Evolutionary conservation across 2,113 vertebrate species (phyloP).

Genomic region (Strix uralensis): DNA sequence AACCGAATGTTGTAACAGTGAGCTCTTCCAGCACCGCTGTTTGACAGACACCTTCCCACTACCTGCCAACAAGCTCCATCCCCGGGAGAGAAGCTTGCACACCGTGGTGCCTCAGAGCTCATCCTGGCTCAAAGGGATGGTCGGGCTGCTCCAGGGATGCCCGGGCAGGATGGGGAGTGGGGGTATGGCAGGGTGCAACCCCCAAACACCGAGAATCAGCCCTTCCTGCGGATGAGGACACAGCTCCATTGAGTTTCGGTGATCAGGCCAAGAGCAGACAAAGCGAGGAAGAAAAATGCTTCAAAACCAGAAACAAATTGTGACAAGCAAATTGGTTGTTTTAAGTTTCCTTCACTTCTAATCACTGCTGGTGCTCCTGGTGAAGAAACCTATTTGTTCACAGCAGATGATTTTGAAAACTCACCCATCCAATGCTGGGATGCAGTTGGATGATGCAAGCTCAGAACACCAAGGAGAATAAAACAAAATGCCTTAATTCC

Average conservation of each 20-base stretch:
- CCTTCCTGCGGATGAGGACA: not conserved
- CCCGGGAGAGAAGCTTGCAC: not conserved
- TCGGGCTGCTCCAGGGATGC: accelerated
- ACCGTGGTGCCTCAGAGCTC: accelerated
- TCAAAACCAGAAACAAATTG: not conserved
- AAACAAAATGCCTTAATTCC: not conserved
- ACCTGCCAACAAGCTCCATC: not conserved
- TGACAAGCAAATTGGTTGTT: not conserved
- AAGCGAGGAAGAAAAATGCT: not conserved
- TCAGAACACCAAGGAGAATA: not conserved
- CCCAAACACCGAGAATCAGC: not conserved
- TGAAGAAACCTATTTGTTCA: not conserved
- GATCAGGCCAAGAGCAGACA: not conserved
- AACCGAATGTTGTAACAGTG: not conserved
- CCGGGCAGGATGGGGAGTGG: not conserved
- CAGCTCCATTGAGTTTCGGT: too few relatives aligned
- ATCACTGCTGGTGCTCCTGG: not conserved
- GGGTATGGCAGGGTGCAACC: too few relatives aligned
- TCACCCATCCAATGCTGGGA: not conserved
- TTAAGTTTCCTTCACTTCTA: not conserved
- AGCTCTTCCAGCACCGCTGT: not conserved
- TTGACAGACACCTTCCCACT: not conserved
- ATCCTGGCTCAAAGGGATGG: not conserved
- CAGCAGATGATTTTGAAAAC: not conserved
- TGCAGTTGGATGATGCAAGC: not conserved